Evolutionary conservation across 64 coral and sea anemone species (phyloP), one percentile per base, ranked within the genome.

Genomic region (Porites australiensis): DNA sequence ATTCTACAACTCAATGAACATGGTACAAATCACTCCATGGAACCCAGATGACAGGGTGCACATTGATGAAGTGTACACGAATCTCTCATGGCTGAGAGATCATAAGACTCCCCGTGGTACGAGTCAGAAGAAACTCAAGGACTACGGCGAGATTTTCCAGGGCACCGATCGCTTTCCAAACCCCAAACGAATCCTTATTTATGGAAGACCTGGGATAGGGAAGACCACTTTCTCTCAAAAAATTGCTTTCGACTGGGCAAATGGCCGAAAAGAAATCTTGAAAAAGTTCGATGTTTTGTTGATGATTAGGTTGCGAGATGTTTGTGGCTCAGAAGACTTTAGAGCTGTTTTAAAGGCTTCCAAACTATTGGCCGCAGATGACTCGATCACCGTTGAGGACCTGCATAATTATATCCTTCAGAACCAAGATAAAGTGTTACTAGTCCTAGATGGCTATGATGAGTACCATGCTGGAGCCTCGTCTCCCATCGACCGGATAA

Each of bases 401-500:
- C 12, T 75, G 12, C 14, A 50, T 86, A 8, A n/a, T 8, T 90
- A 72, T 4, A 83, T 84, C 16, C 14, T 19, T 60, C 7, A 67
- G 2, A 84, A 86, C 52, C 10, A 70, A 74, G 90, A 86, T 6
- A 86, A 77, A 3, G 81, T 92, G 0, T 50, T 92, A 57, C 22
- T 86, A 13, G n/a, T 77, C 14, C 50, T 92, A 13, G 90, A 86
- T 76, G 90, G 81, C 27, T 77, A 58, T 8, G 89, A 91, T 49
- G 79, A 92, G 37, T 91, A 91, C 70, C n/a, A 45, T n/a, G 57
- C 70, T 1, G 27, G 9, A 64, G 4, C 55, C 55, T 5, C 9
- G 8, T 76, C 52, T 16, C 69, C 47, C 5, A 23, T 92, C 13
- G 43, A 86, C 53, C 51, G 66, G 0, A 58, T 92, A 19, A 48